A percentile compares a stretch with the other conserved stretches of the same genome.
Conservation (phyloP, 1,140 invertebrate genomes). For the Teleogryllus occipitalis region DNA sequence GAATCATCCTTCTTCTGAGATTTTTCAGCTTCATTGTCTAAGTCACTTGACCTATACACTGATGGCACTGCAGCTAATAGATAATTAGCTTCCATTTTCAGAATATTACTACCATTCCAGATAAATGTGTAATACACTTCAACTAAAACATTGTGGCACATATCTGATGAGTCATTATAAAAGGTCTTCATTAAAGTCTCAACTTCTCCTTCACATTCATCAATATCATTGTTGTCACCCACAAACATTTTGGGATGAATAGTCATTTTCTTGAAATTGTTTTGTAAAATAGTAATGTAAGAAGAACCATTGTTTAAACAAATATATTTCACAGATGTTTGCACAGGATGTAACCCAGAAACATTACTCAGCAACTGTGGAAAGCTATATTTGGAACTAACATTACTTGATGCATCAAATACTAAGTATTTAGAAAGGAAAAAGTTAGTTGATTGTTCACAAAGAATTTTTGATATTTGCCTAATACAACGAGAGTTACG, state of each 20-base stretch:
- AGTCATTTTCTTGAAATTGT: background rate
- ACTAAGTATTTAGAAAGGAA: background rate
- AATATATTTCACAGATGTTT: background rate
- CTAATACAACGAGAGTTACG: background rate
- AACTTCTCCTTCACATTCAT: background rate
- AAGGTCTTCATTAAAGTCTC: background rate
- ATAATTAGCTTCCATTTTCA: background rate
- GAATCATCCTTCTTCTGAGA: no score
- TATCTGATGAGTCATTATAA: background rate
- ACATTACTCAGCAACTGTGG: background rate
- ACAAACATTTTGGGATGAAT: background rate
- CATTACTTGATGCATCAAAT: background rate
- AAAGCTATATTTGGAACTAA: background rate
- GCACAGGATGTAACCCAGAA: background rate
- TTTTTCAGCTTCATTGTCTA: background rate
- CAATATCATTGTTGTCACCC: background rate
- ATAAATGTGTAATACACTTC: background rate
- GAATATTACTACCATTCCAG: background rate
- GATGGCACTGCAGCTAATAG: background rate
- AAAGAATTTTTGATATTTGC: background rate
- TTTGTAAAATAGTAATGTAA: background rate
- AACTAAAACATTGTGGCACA: background rate
- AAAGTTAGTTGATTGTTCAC: background rate
- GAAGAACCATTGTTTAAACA: background rate
- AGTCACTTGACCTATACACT: background rate